Evolutionary conservation across 2,113 vertebrate species (phyloP), one percentile per base, ranked within the genome.

Genomic region (Nothocercus julius): DNA sequence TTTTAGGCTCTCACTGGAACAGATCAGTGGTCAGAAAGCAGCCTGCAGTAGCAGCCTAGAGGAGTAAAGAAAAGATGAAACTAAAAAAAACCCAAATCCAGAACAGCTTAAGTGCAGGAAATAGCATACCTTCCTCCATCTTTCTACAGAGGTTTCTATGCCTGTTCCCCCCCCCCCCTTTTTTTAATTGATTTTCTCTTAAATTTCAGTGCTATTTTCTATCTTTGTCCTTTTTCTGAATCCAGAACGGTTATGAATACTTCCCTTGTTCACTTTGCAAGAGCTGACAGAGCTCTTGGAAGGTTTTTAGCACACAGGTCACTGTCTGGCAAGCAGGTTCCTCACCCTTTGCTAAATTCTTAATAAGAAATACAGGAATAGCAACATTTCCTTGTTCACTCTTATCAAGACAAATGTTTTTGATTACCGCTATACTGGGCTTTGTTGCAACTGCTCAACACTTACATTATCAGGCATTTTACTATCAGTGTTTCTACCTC

Each of bases 401-500:
- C 72, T 93, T 89, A 85, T 76, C 75, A 85, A 85, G 94, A 95
- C 82, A 91, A 95, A 90, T 88, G 76, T 28, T 91, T 85, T 83
- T 90, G 92, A 90, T 90, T 92, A 93, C 63, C 89, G 67, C 54
- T 44, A 66, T 47, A 67, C 42, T 2, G 7, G 67, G 54, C 86
- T 89, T 85, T 70, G 86, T 66, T 74, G 69, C 45, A 91, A 92
- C 40, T 5, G 8, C 63, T 91, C 75, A 89, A 67, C 85, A 92
- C 68, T 62, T 84, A 70, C 1, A 5, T 77, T 94, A 89, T 89
- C 77, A 64, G 70, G 87, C 86, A 93, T 92, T 96, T 96, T 80
- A 67, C 79, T 87, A n/a, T 85, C 87, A 91, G 44, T 62, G 68
- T 92, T 87, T 81, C 81, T 61, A 85, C 56, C 73, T 76, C 62